Conservation (phyloP, 2,113 vertebrate genomes). For the Chitala chitala region DNA sequence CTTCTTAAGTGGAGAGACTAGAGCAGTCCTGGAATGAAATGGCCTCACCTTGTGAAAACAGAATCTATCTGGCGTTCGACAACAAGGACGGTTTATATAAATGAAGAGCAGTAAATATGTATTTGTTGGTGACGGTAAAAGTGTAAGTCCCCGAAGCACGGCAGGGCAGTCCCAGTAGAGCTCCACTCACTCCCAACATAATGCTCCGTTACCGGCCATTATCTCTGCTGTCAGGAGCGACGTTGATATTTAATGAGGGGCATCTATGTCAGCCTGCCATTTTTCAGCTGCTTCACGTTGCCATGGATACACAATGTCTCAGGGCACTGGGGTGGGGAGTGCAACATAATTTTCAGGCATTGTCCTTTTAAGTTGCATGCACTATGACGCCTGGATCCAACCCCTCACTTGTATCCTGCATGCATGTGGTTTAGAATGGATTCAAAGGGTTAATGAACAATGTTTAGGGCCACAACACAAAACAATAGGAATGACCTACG, state of each 20-base stretch:
- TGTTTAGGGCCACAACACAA: not conserved
- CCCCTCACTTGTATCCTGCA: not conserved
- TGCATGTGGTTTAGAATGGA: not conserved
- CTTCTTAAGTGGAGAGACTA: not conserved
- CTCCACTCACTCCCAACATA: constrained; percentile 81
- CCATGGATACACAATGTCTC: constrained; percentile 55
- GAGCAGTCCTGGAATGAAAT: constrained; percentile 9
- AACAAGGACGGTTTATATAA: constrained; percentile 18
- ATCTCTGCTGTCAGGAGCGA: constrained; percentile 81
- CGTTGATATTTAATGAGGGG: constrained; percentile 75
- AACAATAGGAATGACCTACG: not conserved
- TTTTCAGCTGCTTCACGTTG: constrained; percentile 65
- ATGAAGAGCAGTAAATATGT: constrained; percentile 25
- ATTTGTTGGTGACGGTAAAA: constrained; percentile 51
- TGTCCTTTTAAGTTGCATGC: not conserved
- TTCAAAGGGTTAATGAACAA: not conserved
- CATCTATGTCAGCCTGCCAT: constrained; percentile 72
- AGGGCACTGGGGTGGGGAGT: not conserved
- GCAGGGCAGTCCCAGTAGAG: constrained; percentile 70
- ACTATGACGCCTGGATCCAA: not conserved
- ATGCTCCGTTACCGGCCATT: constrained; percentile 88
- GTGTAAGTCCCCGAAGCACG: constrained; percentile 65
- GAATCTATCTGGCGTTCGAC: constrained; percentile 9
- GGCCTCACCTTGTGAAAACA: constrained; percentile 22
- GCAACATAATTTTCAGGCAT: not conserved